Base-by-base conservation (phyloP, 1,140 invertebrate species). In the Paraescarpia echinospica region DNA sequence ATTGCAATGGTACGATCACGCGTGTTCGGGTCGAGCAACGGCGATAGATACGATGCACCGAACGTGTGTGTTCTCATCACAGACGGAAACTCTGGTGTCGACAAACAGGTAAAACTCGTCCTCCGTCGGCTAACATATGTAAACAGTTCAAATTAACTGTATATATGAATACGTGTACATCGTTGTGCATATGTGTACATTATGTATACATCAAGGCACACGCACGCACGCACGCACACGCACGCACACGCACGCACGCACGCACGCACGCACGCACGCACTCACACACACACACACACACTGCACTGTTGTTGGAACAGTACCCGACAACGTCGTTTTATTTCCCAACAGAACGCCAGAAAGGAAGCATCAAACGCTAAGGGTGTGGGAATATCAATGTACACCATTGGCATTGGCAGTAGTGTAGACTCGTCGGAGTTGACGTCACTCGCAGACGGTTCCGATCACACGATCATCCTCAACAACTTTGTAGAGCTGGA, bases 371-470 rank as follows among this genome's bases (percentile, higher is more conserved):
- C 59, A 14, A 35, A 9, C 1, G 92, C 92, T 6, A 91, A 35
- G 91, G 4, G 6, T 35, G 91, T 34, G 22, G 91, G 91, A 22
- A 91, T 91, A 35, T 9, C 35, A 34, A 41, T 95, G 33, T 93
- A 94, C 90, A 93, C 93, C 31, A 91, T 94, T 14, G 94, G 94
- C 33, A 91, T 94, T 35, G 93, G 92, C 18, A 93, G 93, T 35
- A 22, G 41, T 33, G 93, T 93, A 1, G 92, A 93, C 18, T 91
- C 92, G 35, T 92, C 89, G 27, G 94, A 95, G 77, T 89, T 95
- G 6, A 41, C 94, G 33, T n/a, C 34, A 33, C 93, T 95, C 34
- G 94, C 94, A 18, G 59, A 31, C 59, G 22, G 59, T 77, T 77
- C 59, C 18, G 59, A 77, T 27, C 59, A 77, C 18, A 31, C 27